phyloP scores from a whole-genome alignment of 2,113 vertebrate species.

The Gallinago media region DNA sequence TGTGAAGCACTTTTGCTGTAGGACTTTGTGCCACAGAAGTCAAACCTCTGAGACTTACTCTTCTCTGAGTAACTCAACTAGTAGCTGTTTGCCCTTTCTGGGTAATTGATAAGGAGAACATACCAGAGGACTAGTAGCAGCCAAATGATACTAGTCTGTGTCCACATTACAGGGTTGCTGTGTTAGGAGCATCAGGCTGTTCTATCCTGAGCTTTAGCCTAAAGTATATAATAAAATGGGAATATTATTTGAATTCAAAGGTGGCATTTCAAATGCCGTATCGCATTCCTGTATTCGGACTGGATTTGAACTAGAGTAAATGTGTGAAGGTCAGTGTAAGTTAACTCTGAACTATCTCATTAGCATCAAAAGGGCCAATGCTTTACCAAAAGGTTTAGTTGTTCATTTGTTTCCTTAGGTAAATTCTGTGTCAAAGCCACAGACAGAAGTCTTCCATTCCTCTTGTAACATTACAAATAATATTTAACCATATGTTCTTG shows the following conservation, averaged over 20 bases:
- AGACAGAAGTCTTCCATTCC: neutral
- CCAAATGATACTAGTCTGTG: neutral
- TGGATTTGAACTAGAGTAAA: neutral
- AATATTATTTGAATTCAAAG: neutral
- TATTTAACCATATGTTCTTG: neutral
- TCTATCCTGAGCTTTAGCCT: neutral
- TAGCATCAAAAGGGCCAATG: neutral
- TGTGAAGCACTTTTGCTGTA: neutral
- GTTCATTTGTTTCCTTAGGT: neutral
- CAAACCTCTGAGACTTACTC: neutral
- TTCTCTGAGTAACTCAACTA: neutral
- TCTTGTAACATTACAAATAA: neutral
- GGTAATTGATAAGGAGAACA: neutral
- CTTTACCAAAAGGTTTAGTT: neutral
- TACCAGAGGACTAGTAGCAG: neutral
- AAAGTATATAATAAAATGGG: neutral
- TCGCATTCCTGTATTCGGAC: accelerated
- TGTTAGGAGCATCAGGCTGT: neutral
- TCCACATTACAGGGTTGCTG: accelerated
- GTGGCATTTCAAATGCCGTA: neutral
- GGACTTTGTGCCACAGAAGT: accelerated
- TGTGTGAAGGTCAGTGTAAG: accelerated
- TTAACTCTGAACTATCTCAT: neutral
- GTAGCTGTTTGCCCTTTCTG: neutral
- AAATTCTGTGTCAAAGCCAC: neutral